Evolutionary conservation across 2,113 vertebrate species (phyloP).

Genomic region (Coregonus clupeaformis): DNA sequence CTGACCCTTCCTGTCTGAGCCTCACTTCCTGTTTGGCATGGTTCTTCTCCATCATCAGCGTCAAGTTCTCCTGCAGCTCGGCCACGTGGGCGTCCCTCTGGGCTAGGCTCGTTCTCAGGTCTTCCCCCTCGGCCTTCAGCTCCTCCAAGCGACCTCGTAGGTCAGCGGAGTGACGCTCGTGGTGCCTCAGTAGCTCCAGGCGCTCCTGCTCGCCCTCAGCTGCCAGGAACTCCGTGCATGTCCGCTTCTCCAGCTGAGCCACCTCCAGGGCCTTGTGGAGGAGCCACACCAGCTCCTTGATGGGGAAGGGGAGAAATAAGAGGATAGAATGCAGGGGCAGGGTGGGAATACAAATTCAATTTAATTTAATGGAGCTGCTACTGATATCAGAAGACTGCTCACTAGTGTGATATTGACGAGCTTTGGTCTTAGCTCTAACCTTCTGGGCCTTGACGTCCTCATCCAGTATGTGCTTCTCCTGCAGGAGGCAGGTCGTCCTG

Average conservation of each 20-base stretch:
- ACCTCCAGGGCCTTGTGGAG: slow-evolving; percentile 90
- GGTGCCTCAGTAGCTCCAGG: slow-evolving; percentile 85
- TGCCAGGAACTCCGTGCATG: slow-evolving; percentile 78
- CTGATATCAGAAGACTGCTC: no score
- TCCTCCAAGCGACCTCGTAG: slow-evolving; percentile 70
- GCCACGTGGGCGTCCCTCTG: slow-evolving; percentile 73
- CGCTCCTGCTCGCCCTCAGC: slow-evolving; percentile 79
- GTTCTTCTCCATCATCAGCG: slow-evolving; percentile 84
- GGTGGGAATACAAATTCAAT: not conserved
- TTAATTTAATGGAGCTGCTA: no score
- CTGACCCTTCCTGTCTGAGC: no score
- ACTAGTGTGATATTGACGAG: no score
- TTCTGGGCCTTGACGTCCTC: slow-evolving; percentile 90
- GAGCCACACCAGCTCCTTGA: slow-evolving; percentile 88
- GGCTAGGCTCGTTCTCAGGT: slow-evolving; percentile 56
- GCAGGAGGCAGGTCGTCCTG: slow-evolving; percentile 67
- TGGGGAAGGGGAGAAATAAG: not conserved
- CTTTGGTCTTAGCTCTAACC: slow-evolving; percentile 66
- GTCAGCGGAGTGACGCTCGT: slow-evolving; percentile 81
- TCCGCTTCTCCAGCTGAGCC: slow-evolving; percentile 88
- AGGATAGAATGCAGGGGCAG: not conserved
- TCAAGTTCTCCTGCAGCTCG: slow-evolving; percentile 76
- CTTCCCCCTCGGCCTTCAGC: slow-evolving; percentile 71
- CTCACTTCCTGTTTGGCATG: slow-evolving; percentile 82
- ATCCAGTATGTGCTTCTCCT: slow-evolving; percentile 78